Percentiles rank a stretch among this genome's conserved stretches.
Conservation (phyloP, 2,113 vertebrate genomes). For the Poicephalus meyeri region DNA sequence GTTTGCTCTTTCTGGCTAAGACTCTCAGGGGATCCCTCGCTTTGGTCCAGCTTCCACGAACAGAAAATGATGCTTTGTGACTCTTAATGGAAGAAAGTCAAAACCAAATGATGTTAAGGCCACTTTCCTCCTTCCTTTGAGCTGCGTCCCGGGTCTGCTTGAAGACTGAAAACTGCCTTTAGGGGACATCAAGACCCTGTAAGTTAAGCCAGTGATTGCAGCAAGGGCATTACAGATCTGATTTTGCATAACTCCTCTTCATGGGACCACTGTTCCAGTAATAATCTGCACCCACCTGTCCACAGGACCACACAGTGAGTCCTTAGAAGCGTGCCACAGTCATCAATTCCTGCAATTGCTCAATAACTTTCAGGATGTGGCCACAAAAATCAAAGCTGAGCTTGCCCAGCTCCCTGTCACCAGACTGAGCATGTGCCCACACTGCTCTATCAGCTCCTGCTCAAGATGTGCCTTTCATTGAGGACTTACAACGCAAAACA, state of each 20-base stretch:
- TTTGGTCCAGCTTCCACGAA: fast-evolving
- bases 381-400: neutral
- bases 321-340: neutral
- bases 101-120: neutral
- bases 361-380: neutral
- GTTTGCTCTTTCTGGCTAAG: neutral
- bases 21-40: neutral
- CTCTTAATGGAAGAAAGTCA: neutral
- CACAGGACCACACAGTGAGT: neutral
- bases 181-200: neutral
- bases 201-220: neutral
- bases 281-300: neutral
- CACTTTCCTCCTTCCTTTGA: neutral
- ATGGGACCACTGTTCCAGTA: neutral
- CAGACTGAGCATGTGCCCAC: neutral
- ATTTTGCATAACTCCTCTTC: neutral
- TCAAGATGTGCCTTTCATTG: neutral
- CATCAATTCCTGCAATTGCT: neutral
- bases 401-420: neutral
- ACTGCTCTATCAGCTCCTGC: neutral
- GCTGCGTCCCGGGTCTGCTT: too few relatives aligned
- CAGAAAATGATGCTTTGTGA: neutral
- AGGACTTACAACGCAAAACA: neutral
- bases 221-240: neutral
- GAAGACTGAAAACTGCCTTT: neutral